phyloP scores from a whole-genome alignment of 2,888 invertebrate species.

The Phania funesta region DNA sequence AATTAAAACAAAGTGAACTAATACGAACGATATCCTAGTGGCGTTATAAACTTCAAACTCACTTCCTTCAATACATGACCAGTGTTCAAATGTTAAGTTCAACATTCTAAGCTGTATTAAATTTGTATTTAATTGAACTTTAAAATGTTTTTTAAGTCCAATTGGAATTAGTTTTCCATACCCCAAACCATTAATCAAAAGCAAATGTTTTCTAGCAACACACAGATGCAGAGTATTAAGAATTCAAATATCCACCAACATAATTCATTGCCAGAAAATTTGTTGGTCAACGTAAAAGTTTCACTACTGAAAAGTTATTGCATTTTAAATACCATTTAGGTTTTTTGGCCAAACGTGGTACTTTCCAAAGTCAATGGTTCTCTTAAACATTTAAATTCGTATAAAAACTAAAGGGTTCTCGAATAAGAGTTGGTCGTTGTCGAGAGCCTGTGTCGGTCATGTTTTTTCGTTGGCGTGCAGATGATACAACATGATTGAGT shows the following conservation, averaged over 20 bases:
- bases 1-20: too few species aligned
- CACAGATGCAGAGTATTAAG: not conserved
- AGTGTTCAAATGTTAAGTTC: too few species aligned
- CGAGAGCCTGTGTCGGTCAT: too few species aligned
- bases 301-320: conserved; percentile 39
- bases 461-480: too few species aligned
- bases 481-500: too few species aligned
- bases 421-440: too few species aligned
- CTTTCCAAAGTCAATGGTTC: not conserved
- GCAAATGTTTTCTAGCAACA: not conserved
- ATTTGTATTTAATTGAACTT: too few species aligned
- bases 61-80: too few species aligned
- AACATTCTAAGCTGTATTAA: too few species aligned
- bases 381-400: not conserved
- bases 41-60: too few species aligned
- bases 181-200: not conserved
- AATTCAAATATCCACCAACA: conserved; percentile 29
- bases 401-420: not conserved
- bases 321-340: conserved; percentile 49
- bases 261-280: conserved; percentile 54
- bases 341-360: conserved; percentile 25
- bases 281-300: conserved; percentile 54
- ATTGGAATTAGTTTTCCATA: not conserved
- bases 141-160: too few species aligned
- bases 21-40: too few species aligned